Percentiles rank a stretch among this genome's conserved stretches.
Evolutionary conservation across 2,888 invertebrate genomes (phyloP).

Genomic region (Athetis lepigone): DNA sequence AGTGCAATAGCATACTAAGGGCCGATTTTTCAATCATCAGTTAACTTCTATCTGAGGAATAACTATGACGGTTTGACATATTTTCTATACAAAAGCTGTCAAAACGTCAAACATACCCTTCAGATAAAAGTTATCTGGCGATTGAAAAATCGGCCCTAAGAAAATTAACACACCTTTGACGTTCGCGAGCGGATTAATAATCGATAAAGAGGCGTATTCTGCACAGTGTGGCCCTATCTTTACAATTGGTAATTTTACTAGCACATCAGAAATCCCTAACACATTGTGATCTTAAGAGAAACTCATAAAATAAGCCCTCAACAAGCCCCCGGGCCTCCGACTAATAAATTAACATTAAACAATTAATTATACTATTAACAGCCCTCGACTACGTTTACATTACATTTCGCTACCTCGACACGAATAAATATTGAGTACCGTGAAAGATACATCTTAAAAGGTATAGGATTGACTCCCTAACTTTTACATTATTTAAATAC

Average conservation of each 20-base stretch:
- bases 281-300: constrained; percentile 11
- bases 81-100: no score
- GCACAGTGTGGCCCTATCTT: no score
- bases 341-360: constrained; percentile 57
- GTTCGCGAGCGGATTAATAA: no score
- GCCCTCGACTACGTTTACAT: constrained; percentile 66
- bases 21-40: no score
- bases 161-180: background rate
- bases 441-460: constrained; percentile 32
- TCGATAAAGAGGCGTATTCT: no score
- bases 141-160: background rate
- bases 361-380: constrained; percentile 70
- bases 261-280: background rate
- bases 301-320: constrained; percentile 7
- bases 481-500: constrained; percentile 2
- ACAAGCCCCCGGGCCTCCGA: constrained; percentile 20
- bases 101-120: no score
- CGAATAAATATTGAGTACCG: constrained; percentile 42
- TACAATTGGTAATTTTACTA: no score
- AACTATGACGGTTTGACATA: no score
- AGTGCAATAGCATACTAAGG: no score
- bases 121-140: no score
- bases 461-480: constrained; percentile 30
- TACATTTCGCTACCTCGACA: constrained; percentile 49
- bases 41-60: no score